These are phyloP conservation scores for Trichonephila clavipes DNA, from an alignment of 1,140 invertebrate species.

Conservation along the genomic window DNA sequence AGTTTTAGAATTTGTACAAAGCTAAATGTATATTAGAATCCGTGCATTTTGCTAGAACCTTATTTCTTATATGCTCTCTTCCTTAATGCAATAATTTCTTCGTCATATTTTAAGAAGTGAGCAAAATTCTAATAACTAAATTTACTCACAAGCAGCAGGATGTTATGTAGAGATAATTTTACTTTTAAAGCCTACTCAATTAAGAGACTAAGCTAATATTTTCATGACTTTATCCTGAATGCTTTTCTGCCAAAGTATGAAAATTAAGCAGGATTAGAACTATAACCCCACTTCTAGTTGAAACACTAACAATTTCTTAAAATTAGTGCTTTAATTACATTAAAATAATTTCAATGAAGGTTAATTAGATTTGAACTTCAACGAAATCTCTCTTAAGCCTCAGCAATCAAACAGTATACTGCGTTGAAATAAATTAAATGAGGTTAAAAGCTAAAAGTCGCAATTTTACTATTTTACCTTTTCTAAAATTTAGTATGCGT, in stretches of 20 bases:
- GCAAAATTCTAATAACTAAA: too few species aligned
- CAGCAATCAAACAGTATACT: background rate
- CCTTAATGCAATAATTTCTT: too few species aligned
- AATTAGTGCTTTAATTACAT: constrained; percentile 14
- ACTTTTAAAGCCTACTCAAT: too few species aligned
- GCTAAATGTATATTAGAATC: too few species aligned
- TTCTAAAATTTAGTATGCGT: background rate
- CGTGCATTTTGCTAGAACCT: too few species aligned
- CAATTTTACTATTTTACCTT: background rate
- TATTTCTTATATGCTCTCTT: too few species aligned
- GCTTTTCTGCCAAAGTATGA: background rate
- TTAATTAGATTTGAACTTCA: constrained; percentile 19
- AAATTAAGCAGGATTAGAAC: background rate
- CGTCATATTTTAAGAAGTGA: too few species aligned
- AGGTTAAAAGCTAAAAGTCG: background rate
- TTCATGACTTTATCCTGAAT: background rate
- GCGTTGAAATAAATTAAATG: too few species aligned
- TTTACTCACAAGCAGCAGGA: too few species aligned
- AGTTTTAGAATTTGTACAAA: too few species aligned
- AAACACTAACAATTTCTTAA: background rate
- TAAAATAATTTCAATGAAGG: constrained; percentile 4
- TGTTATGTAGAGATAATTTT: too few species aligned
- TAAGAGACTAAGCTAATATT: background rate
- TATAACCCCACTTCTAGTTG: background rate
- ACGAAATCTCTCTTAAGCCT: background rate